Percentiles rank a stretch among this genome's conserved stretches.
phyloP scores from a whole-genome alignment of 2,888 invertebrate species.

The Busseola fusca region DNA sequence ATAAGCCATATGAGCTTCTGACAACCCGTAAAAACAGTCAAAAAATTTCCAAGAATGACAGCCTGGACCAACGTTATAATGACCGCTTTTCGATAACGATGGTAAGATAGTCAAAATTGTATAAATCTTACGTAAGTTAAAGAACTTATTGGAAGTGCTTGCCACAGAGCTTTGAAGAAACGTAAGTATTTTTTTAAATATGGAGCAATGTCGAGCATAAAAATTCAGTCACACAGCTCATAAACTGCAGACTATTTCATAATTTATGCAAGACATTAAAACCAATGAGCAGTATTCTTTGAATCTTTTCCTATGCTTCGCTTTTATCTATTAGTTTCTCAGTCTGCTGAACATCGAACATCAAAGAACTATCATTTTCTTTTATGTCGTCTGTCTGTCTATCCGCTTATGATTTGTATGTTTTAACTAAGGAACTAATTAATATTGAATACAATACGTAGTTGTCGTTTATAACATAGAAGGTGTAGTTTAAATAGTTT shows the following conservation, averaged over 20 bases:
- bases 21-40: background rate
- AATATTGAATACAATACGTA: constrained; percentile 4
- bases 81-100: background rate
- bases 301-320: constrained; percentile 40
- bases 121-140: background rate
- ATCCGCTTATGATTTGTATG: constrained; percentile 36
- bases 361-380: constrained; percentile 57
- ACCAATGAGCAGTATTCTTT: constrained; percentile 40
- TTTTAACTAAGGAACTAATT: constrained; percentile 14
- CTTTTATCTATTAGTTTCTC: constrained; percentile 44
- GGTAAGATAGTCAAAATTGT: background rate
- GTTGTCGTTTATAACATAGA: background rate
- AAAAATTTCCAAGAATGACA: background rate
- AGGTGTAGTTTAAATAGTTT: constrained; percentile 13
- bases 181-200: background rate
- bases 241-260: background rate
- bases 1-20: background rate
- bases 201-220: background rate
- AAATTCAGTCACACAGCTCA: background rate
- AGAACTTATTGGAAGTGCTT: background rate
- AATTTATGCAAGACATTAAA: constrained; percentile 11
- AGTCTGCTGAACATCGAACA: constrained; percentile 49
- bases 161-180: background rate
- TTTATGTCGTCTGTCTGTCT: constrained; percentile 45
- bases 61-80: background rate